Base-by-base conservation (phyloP, 30 jellyfish, hydroid and myxozoan species). In the Phacellophora camtschatica region DNA sequence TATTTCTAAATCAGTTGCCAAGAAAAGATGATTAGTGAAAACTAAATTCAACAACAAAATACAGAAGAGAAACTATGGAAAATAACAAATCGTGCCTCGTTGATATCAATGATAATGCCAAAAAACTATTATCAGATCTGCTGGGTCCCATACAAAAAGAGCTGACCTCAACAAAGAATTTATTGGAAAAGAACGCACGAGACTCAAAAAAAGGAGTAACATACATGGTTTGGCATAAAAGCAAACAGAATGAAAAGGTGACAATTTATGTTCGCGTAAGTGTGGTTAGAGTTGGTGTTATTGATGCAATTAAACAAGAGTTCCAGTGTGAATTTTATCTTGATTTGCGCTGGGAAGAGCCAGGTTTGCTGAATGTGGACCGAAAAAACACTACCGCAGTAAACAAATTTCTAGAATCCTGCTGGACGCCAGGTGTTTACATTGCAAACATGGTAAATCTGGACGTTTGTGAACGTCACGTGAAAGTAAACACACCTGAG, bases 261-360 rank as follows among this genome's bases (percentile, higher is more conserved):
- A 63, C n/a, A 4, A 79, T 76, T 7, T 76, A 5, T 29, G 65
- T 76, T 4, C 75, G 88, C 10, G 64, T 76, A 53, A 62, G 88
- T 45, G 27, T 76, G 18, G 88, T 76, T 50, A 76, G 70, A 8
- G 71, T 76, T 28, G 79, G 79, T 1, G 88, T 57, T 27, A 76
- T 76, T 4, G 88, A 76, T 58, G 59, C 88, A 0, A 79, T 76
- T 3, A 76, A 76, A 25, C 88, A 76, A 50, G 88, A 76, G 27
- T 41, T 76, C 36, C 79, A 62, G 7, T 76, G 88, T 61, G 88
- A 76, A 25, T 58, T 76, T 45, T 76, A 76, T 79, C n/a, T 76
- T 66, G 28, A 37, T 4, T 36, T 76, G 34, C 37, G 77, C 22
- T 76, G 78, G 78, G 31, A 25, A 24, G 88, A 76, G 79, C 79